phyloP scores from a whole-genome alignment of 2,113 vertebrate species.

The Odontesthes bonariensis region DNA sequence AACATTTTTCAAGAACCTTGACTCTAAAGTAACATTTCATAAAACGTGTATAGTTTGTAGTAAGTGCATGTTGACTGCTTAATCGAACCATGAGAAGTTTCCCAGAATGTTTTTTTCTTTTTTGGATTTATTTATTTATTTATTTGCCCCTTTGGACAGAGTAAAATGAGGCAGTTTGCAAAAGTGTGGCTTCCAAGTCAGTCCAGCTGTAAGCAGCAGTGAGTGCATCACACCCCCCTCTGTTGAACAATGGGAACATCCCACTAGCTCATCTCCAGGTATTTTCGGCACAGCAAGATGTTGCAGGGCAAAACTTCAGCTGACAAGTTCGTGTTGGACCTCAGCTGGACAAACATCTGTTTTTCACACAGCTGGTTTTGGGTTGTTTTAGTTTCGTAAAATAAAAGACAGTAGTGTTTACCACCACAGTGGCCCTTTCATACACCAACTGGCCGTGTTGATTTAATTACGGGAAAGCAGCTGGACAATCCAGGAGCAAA shows the following conservation, averaged over 20 bases:
- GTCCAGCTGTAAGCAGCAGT: slow-evolving; percentile 72
- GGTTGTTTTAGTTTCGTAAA: slow-evolving; percentile 36
- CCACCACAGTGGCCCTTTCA: slow-evolving; percentile 71
- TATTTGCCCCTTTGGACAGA: slow-evolving; percentile 63
- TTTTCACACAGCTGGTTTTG: slow-evolving; percentile 66
- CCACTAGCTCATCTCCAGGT: slow-evolving; percentile 27
- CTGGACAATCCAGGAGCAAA: slow-evolving; percentile 64
- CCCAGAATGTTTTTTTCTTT: slow-evolving; percentile 39
- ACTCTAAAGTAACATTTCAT: slow-evolving; percentile 50
- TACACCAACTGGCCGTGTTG: slow-evolving; percentile 64
- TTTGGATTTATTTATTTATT: slow-evolving; percentile 12
- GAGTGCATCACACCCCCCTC: slow-evolving; percentile 37
- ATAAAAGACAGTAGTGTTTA: slow-evolving; percentile 70
- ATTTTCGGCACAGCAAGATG: slow-evolving; percentile 58
- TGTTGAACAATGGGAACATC: slow-evolving; percentile 42
- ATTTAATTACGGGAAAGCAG: slow-evolving; percentile 72
- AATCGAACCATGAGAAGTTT: slow-evolving; percentile 59
- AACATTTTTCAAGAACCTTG: slow-evolving; percentile 32
- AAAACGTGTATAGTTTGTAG: slow-evolving; percentile 51
- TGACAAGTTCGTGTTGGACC: slow-evolving; percentile 20
- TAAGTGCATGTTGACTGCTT: slow-evolving; percentile 72
- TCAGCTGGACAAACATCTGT: slow-evolving; percentile 50
- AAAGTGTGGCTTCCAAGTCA: slow-evolving; percentile 70
- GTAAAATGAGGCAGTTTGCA: slow-evolving; percentile 74
- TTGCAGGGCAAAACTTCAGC: slow-evolving; percentile 45